Base-by-base conservation (phyloP, 2,797 vertebrate species). In the Fringilla coelebs region DNA sequence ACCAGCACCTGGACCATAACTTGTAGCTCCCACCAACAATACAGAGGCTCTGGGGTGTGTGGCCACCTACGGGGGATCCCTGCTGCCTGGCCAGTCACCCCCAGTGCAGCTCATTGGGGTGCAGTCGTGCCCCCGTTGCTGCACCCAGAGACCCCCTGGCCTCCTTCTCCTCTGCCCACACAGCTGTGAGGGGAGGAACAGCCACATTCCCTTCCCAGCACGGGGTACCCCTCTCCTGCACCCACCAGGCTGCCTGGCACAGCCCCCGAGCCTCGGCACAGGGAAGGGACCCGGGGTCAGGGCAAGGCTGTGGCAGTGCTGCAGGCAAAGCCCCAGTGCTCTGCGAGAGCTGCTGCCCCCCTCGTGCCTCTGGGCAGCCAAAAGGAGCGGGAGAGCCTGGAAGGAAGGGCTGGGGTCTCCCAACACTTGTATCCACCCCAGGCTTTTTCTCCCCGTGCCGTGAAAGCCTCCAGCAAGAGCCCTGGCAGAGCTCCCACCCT, bases 361-460 rank as follows among this genome's bases (percentile, higher is more conserved):
- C 60, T 15, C 3, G 0, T 7, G 29, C 31, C 72, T 14, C 65
- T 5, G 51, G 55, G 55, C 81, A 48, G 49, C 38, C 36, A n/a
- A 1, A 22, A 61, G 55, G 57, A 66, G 54, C 25, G 43, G 29
- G 10, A 11, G 88, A 19, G 65, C 38, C 25, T 5, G 65, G 20
- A 17, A 61, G 28, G 45, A 32, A 67, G 79, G 83, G 61, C 40
- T 67, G 66, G 9, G 36, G 32, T 58, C 57, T 65, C 45, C 49
- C 2, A 0, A 3, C n/a, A 2, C 41, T 26, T 3, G 9, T 41
- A 41, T 13, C 58, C 10, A 1, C 28, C 49, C 3, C 0, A 31
- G 82, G 55, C 22, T 68, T 73, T 54, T 65, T 28, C 24, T 49
- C 26, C 17, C 28, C 1, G 0, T 3, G 41, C 61, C 32, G 4